Evolutionary conservation across 2,113 vertebrate genomes (phyloP).

Genomic region (Nanorana parkeri): DNA sequence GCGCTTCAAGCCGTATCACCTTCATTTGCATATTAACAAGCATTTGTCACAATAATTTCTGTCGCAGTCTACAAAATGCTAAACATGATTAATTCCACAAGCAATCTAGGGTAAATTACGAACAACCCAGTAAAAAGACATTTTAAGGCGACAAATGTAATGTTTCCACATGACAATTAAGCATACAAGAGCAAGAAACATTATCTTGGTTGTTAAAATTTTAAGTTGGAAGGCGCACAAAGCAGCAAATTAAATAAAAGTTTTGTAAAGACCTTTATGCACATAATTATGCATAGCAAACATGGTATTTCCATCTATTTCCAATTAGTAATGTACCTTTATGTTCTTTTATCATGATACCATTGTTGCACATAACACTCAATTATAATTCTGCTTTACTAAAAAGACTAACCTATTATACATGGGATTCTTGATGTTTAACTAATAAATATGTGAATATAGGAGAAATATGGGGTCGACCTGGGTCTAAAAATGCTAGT

Average conservation of each 20-base stretch:
- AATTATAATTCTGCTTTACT: neutral
- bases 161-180: slow-evolving; percentile 41
- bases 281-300: slow-evolving; percentile 15
- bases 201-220: slow-evolving; percentile 35
- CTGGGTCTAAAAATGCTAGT: too few species aligned
- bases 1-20: slow-evolving; percentile 61
- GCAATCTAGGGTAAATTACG: slow-evolving; percentile 59
- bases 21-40: slow-evolving; percentile 72
- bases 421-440: too few species aligned
- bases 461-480: too few species aligned
- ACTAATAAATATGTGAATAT: too few species aligned
- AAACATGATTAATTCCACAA: slow-evolving; percentile 67
- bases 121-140: slow-evolving; percentile 42
- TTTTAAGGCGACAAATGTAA: slow-evolving; percentile 9
- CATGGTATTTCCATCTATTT: neutral
- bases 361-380: neutral
- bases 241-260: slow-evolving; percentile 21
- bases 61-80: slow-evolving; percentile 61
- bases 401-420: neutral
- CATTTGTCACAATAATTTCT: slow-evolving; percentile 71
- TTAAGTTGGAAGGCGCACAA: neutral
- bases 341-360: neutral
- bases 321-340: slow-evolving; percentile 22
- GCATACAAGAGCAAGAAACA: slow-evolving; percentile 22
- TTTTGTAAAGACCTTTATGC: slow-evolving; percentile 19